A percentile compares a stretch with the other conserved stretches of the same genome.
Conservation (phyloP, 2,113 vertebrate genomes). For the Cololabis saira region DNA sequence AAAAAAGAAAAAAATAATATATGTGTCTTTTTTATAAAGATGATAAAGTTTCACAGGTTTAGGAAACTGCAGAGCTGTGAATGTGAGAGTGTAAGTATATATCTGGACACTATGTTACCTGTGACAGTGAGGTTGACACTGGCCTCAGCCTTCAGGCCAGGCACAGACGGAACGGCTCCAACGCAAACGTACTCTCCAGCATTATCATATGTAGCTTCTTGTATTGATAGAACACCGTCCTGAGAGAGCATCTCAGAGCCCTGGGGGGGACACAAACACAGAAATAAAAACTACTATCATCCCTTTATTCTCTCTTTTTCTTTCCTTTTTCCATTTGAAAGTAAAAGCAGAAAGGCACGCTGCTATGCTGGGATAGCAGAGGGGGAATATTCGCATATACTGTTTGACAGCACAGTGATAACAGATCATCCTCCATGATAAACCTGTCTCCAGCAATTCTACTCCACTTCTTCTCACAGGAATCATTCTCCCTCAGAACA, state of each 20-base stretch:
- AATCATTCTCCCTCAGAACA: slow-evolving; percentile 46
- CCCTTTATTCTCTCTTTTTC: not conserved
- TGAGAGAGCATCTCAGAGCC: slow-evolving; percentile 67
- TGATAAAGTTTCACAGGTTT: no score
- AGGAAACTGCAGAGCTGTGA: no score
- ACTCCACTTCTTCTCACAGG: slow-evolving; percentile 52
- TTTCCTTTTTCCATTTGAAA: slow-evolving; percentile 7
- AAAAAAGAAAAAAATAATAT: no score
- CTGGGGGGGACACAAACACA: slow-evolving; percentile 65
- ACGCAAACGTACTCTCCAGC: slow-evolving; percentile 84
- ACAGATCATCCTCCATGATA: slow-evolving; percentile 48
- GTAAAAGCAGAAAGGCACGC: slow-evolving; percentile 2
- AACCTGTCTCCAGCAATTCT: slow-evolving; percentile 46
- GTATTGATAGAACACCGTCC: slow-evolving; percentile 66
- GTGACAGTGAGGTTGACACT: slow-evolving; percentile 79
- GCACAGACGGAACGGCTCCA: slow-evolving; percentile 78
- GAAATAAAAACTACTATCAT: slow-evolving; percentile 13
- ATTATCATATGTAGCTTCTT: slow-evolving; percentile 60
- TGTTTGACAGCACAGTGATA: slow-evolving; percentile 43
- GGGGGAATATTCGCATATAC: slow-evolving; percentile 39
- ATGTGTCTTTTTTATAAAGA: no score
- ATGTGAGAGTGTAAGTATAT: not conserved
- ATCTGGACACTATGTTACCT: slow-evolving; percentile 73
- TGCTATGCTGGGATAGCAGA: slow-evolving; percentile 51
- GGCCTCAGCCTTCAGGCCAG: slow-evolving; percentile 73